Percentiles rank a stretch among this genome's conserved stretches.
These are phyloP conservation scores for Myiozetetes cayanensis DNA, from an alignment of 2,113 vertebrate genomes.

Conservation along the genomic window DNA sequence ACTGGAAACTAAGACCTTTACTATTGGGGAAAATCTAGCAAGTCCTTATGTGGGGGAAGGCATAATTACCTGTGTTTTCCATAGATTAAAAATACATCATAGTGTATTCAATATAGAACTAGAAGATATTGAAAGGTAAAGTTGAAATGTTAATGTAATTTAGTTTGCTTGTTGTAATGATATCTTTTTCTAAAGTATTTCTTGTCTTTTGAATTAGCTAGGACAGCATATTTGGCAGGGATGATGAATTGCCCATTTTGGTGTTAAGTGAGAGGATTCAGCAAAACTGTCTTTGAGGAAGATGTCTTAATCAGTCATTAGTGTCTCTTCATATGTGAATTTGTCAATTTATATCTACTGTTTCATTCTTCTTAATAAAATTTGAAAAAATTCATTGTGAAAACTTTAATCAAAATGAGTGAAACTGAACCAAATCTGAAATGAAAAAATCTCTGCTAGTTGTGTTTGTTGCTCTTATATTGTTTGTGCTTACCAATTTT, in stretches of 20 bases:
- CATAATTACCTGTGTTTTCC: background rate
- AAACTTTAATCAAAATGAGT: background rate
- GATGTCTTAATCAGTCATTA: background rate
- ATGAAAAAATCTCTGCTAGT: background rate
- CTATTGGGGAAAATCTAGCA: background rate
- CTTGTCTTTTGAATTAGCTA: background rate
- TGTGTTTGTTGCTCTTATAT: background rate
- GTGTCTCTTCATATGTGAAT: background rate
- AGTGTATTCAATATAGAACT: background rate
- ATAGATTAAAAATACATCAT: background rate
- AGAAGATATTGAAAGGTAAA: background rate
- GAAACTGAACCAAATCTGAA: background rate
- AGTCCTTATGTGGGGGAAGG: background rate
- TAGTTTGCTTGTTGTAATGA: background rate
- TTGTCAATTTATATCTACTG: background rate
- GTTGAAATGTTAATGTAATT: background rate
- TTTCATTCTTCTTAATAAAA: background rate
- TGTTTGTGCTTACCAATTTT: background rate
- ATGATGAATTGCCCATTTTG: background rate
- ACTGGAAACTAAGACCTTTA: background rate
- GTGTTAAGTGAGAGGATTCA: background rate
- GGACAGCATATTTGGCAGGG: background rate
- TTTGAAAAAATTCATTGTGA: background rate
- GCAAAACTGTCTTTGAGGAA: background rate
- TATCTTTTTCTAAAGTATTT: background rate